Percentiles rank a stretch among this genome's conserved stretches.
Conservation (phyloP, 2,113 vertebrate species). For the Apus apus region DNA sequence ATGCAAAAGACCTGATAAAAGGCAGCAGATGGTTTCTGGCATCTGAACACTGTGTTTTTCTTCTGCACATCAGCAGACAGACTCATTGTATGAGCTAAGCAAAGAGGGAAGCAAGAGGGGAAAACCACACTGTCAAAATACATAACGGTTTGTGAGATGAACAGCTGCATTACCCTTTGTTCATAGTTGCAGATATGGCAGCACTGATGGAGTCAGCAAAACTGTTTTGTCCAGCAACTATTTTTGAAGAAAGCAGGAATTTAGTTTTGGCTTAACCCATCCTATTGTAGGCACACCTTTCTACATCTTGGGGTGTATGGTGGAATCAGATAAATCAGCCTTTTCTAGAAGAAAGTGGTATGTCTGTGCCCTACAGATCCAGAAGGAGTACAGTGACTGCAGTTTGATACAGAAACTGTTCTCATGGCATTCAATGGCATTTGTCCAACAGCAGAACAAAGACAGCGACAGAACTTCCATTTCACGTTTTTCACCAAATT, state of each 20-base stretch:
- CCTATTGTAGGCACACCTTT: background rate
- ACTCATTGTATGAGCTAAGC: background rate
- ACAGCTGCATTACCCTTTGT: background rate
- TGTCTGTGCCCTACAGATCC: background rate
- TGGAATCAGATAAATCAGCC: background rate
- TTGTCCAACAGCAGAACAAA: conserved; percentile 57
- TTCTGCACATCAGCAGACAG: background rate
- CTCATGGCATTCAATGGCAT: background rate
- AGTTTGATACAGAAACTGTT: background rate
- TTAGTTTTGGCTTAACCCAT: background rate
- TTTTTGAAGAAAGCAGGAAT: background rate
- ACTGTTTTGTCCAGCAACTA: background rate
- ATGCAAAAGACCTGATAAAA: conserved; percentile 1
- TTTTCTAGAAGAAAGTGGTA: background rate
- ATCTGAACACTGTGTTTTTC: background rate
- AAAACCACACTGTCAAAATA: conserved; percentile 33
- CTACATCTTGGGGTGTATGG: background rate
- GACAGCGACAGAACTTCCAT: background rate
- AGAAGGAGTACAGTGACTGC: background rate
- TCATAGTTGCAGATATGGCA: background rate
- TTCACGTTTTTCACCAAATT: background rate
- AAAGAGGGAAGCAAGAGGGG: conserved; percentile 3
- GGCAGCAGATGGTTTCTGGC: conserved; percentile 22
- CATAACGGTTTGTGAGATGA: background rate
- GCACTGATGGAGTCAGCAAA: background rate